phyloP scores from a whole-genome alignment of 2,888 invertebrate genomes.

The Pollenia angustigena region DNA sequence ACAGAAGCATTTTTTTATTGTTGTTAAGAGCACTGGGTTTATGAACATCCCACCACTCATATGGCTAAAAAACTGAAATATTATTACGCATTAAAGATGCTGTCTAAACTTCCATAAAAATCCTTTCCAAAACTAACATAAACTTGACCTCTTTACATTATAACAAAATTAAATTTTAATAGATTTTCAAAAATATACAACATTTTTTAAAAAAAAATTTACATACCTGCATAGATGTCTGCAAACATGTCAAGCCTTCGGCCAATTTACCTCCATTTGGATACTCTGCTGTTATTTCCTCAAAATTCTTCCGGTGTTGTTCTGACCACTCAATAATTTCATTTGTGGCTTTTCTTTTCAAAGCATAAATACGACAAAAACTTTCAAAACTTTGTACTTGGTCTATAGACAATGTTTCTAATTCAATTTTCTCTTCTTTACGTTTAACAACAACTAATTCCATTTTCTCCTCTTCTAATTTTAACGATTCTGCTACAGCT shows the following conservation, averaged over 20 bases:
- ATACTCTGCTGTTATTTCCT: conserved; percentile 74
- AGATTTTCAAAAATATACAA: neutral
- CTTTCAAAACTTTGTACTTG: conserved; percentile 69
- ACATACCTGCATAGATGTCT: conserved; percentile 85
- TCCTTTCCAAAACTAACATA: no score
- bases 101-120: no score
- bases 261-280: conserved; percentile 80
- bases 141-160: no score
- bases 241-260: conserved; percentile 83
- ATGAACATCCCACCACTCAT: no score
- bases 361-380: conserved; percentile 74
- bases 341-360: conserved; percentile 74
- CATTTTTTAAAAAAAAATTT: neutral
- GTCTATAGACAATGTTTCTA: neutral
- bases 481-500: conserved; percentile 87
- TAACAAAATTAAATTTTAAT: neutral
- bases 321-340: conserved; percentile 76
- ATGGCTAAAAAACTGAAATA: no score
- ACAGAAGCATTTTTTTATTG: no score
- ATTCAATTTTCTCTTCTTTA: conserved; percentile 36
- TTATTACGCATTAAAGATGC: no score
- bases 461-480: conserved; percentile 81
- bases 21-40: no score
- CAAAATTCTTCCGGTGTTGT: conserved; percentile 73
- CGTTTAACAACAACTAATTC: conserved; percentile 79